phyloP scores from a whole-genome alignment of 2,113 vertebrate species.

The Parus major region DNA sequence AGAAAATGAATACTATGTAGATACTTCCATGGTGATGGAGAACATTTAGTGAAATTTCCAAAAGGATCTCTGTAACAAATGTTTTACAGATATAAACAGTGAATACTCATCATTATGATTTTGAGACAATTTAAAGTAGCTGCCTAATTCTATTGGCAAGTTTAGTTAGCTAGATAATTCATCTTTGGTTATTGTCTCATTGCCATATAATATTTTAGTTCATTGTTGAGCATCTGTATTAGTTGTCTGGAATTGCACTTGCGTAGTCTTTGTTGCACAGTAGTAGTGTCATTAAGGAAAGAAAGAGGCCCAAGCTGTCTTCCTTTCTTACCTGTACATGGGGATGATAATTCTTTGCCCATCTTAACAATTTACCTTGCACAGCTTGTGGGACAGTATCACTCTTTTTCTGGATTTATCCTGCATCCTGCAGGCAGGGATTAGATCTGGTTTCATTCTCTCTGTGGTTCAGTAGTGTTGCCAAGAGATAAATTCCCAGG shows the following conservation, averaged over 20 bases:
- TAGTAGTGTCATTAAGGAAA: background rate
- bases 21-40: background rate
- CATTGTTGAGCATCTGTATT: background rate
- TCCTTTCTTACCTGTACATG: background rate
- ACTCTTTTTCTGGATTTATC: background rate
- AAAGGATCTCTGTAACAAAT: background rate
- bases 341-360: background rate
- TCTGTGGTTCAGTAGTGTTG: background rate
- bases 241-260: background rate
- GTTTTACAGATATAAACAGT: background rate
- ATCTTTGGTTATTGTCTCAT: background rate
- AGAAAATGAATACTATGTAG: background rate
- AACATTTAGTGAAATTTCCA: background rate
- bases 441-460: background rate
- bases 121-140: background rate
- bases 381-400: background rate
- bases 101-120: background rate
- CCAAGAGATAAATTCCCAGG: background rate
- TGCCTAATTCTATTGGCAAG: background rate
- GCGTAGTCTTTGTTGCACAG: background rate
- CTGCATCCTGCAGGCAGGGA: background rate
- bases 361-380: background rate
- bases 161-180: background rate
- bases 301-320: background rate
- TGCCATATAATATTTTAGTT: background rate